Evolutionary conservation across 2,888 invertebrate genomes (phyloP).

Genomic region (Sialis fuliginosa): DNA sequence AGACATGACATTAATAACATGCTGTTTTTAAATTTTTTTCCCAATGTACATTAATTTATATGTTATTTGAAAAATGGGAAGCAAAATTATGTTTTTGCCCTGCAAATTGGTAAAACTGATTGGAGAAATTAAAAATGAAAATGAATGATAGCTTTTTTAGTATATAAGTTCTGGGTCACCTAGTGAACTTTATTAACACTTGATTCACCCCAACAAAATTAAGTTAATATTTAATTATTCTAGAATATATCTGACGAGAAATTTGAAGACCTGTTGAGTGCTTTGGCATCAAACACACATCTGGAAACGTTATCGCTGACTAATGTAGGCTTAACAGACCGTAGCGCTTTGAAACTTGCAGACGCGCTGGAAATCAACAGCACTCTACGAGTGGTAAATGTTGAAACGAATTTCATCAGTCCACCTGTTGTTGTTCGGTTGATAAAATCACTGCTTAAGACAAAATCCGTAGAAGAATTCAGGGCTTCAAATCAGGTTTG

Average conservation of each 20-base stretch:
- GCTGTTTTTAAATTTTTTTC: too few relatives aligned
- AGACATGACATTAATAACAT: too few relatives aligned
- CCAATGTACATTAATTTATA: too few relatives aligned
- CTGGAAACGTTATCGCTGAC: conserved; percentile 82
- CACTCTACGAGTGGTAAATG: conserved; percentile 67
- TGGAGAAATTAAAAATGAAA: too few relatives aligned
- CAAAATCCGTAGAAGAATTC: conserved; percentile 82
- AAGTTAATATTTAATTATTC: conserved; percentile 17
- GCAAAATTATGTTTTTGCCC: too few relatives aligned
- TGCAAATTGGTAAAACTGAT: too few relatives aligned
- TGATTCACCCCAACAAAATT: too few relatives aligned
- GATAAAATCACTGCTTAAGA: conserved; percentile 69
- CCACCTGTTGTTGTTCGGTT: conserved; percentile 75
- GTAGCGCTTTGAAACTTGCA: conserved; percentile 62
- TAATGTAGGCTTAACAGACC: conserved; percentile 86
- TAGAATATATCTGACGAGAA: conserved; percentile 95
- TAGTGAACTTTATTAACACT: too few relatives aligned
- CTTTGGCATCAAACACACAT: conserved; percentile 75
- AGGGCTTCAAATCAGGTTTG: conserved; percentile 92
- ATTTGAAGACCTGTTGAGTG: conserved; percentile 75
- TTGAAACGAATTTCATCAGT: conserved; percentile 95
- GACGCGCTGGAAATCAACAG: conserved; percentile 68
- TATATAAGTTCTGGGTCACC: too few relatives aligned
- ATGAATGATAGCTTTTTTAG: too few relatives aligned
- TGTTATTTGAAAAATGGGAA: too few relatives aligned